These are phyloP conservation scores for Cheilosia vernalis DNA, from an alignment of 2,888 invertebrate genomes.

Conservation along the genomic window DNA sequence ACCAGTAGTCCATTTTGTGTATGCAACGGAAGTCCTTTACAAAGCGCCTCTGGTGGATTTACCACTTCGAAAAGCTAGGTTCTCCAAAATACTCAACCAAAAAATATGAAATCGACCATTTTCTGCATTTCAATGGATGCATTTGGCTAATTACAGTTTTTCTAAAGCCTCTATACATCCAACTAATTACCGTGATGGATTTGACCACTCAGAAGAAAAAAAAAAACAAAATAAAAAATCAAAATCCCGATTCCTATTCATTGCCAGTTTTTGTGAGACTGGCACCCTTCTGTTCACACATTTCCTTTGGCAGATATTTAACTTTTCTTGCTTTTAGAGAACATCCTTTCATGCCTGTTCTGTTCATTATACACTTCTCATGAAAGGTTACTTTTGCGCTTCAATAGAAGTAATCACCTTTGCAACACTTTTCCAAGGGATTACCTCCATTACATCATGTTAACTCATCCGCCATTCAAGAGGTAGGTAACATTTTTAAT, in stretches of 20 bases:
- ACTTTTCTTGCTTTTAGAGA: constrained; percentile 13
- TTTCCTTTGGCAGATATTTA: constrained; percentile 19
- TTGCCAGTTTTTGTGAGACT: constrained; percentile 35
- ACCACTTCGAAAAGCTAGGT: too few relatives aligned
- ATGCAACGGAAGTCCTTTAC: too few relatives aligned
- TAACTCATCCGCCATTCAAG: constrained; percentile 9
- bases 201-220: constrained; percentile 49
- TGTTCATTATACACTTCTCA: constrained; percentile 44
- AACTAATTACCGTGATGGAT: constrained; percentile 71
- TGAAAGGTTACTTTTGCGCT: constrained; percentile 18
- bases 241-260: constrained; percentile 33
- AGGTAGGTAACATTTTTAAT: constrained; percentile 33
- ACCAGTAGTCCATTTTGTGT: too few relatives aligned
- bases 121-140: constrained; percentile 30
- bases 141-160: constrained; percentile 63
- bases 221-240: not conserved
- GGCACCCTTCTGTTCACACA: constrained; percentile 59
- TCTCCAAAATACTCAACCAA: too few relatives aligned
- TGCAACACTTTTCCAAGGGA: constrained; percentile 44
- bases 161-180: constrained; percentile 38
- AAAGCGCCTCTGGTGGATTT: too few relatives aligned
- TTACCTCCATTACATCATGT: constrained; percentile 1
- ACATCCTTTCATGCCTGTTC: constrained; percentile 59
- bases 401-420: constrained; percentile 35
- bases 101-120: too few relatives aligned